These are phyloP conservation scores for Neelides folsomi DNA, from an alignment of 2,888 invertebrate species.

Conservation along the genomic window DNA sequence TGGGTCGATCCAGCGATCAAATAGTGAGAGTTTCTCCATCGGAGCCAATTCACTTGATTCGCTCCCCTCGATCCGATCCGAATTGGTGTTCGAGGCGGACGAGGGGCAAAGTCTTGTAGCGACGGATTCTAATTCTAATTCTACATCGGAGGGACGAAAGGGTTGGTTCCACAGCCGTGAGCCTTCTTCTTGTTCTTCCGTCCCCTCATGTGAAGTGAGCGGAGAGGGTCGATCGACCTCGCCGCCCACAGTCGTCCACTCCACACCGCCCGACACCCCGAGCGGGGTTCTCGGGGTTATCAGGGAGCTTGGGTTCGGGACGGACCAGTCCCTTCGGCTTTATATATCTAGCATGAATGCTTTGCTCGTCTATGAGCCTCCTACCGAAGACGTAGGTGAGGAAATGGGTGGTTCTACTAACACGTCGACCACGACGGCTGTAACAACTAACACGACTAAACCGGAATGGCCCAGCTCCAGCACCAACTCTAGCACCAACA, in stretches of 20 bases:
- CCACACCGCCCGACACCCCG: not conserved
- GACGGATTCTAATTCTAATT: conserved; percentile 6
- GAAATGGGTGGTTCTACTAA: not conserved
- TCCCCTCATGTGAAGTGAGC: not conserved
- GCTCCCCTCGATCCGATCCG: conserved; percentile 26
- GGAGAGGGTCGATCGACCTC: not conserved
- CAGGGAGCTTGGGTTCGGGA: conserved; percentile 26
- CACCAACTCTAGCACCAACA: not conserved
- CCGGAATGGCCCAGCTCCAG: not conserved
- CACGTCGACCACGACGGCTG: not conserved
- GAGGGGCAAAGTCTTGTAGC: conserved; percentile 1
- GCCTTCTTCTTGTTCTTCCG: not conserved
- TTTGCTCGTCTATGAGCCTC: conserved; percentile 30
- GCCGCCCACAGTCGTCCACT: not conserved
- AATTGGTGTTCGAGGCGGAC: conserved; percentile 16
- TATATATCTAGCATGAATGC: conserved; percentile 32
- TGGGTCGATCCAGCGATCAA: conserved; percentile 16
- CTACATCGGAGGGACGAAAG: too few species aligned
- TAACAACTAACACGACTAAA: conserved; percentile 8
- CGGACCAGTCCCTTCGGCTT: conserved; percentile 22
- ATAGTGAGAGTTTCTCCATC: conserved; percentile 30
- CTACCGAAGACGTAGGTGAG: not conserved
- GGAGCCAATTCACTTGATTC: conserved; percentile 28
- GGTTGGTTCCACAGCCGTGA: not conserved
- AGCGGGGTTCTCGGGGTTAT: conserved; percentile 12